These are phyloP conservation scores for Tubulanus polymorphus DNA, from an alignment of 2,888 invertebrate species.

Conservation along the genomic window DNA sequence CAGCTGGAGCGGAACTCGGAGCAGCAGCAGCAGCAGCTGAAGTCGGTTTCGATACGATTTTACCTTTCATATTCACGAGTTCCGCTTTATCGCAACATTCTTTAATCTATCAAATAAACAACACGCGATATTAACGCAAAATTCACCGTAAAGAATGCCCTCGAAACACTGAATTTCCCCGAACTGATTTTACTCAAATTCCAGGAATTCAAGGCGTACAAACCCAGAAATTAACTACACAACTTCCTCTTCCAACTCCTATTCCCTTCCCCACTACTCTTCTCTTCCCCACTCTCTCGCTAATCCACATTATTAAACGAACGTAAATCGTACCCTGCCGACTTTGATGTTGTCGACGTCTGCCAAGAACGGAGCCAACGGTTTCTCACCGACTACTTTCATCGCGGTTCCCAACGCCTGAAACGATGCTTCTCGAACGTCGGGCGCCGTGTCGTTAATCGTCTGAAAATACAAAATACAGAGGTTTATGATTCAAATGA, in stretches of 20 bases:
- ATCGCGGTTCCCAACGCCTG: conserved; percentile 91
- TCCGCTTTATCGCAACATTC: conserved; percentile 92
- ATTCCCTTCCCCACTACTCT: too few species aligned
- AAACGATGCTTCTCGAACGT: conserved; percentile 86
- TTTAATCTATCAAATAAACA: conserved; percentile 65
- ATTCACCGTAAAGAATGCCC: too few species aligned
- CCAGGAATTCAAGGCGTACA: too few species aligned
- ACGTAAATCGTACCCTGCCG: conserved; percentile 64
- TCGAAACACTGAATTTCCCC: too few species aligned
- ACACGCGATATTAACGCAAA: too few species aligned
- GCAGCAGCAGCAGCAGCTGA: conserved; percentile 24
- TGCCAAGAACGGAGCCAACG: conserved; percentile 75
- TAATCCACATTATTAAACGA: neutral
- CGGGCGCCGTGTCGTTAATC: conserved; percentile 67
- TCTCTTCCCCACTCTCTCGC: too few species aligned
- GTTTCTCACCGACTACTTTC: conserved; percentile 90
- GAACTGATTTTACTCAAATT: too few species aligned
- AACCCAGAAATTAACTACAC: too few species aligned
- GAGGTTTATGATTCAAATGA: neutral
- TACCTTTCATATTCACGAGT: conserved; percentile 41
- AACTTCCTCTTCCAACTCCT: too few species aligned
- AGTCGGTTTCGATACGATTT: conserved; percentile 25
- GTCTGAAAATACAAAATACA: conserved; percentile 31
- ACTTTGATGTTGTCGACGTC: conserved; percentile 89
- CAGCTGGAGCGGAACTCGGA: conserved; percentile 22